Evolutionary conservation across 2,888 invertebrate species (phyloP), one percentile per base, ranked within the genome.

Genomic region (Parapristionchus giblindavisi): DNA sequence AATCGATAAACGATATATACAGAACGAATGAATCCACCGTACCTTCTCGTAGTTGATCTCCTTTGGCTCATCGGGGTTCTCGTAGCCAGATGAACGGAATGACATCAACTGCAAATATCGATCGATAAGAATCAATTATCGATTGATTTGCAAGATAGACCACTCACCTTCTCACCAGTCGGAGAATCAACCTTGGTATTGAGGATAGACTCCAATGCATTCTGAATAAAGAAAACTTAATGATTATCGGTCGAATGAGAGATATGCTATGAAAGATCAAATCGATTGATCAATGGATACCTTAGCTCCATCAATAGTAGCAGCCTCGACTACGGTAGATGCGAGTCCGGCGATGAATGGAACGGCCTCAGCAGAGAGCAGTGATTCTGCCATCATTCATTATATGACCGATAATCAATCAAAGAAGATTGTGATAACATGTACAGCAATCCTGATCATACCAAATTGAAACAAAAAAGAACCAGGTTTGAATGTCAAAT

Each of bases 321-420:
- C 72, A n/a, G 56, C 38, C 32, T 72, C 72, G 24, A 72, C 72
- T 17, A 72, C 60, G 36, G 72, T 72, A 21, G 72, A 72, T 17
- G 72, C 72, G 48, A 72, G 72, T 24, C 72, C 72, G 2, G 72
- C 72, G 60, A 60, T 72, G 72, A 72, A 72, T 38, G 72, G 72
- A 58, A 14, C 72, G 5, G 72, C 48, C 11, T 32, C 72, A 1
- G 40, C 21, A 21, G 72, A 11, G 6, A 72, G 58, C 29, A 72
- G 72, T 34, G 24, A 48, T 32, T 72, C 72, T 72, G 58, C 8
- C 56, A 27, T 21, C 3, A 43, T 27, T 61, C 21, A n/a, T 4
- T 3, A 2, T 21, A 24, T 63, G 32, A 34, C 8, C 11, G 27
- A 38, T 34, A 17, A 3, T 21, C 36, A 24, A 34, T 3, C 14